A percentile compares a stretch with the other conserved stretches of the same genome.
Evolutionary conservation across 2,888 invertebrate species (phyloP).

Genomic region (Pyrgus malvae): DNA sequence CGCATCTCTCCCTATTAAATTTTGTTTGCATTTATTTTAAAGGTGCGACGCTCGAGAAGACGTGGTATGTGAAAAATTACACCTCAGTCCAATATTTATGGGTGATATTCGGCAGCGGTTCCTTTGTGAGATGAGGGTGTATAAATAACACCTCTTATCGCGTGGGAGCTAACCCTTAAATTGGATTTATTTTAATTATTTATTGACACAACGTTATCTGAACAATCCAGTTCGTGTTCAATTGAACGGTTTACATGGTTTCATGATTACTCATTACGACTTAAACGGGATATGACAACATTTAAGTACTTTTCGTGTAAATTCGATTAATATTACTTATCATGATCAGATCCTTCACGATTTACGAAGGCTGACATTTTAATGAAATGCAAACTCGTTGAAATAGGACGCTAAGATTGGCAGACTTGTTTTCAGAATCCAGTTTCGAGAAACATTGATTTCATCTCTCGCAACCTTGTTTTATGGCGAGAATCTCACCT

Average conservation of each 20-base stretch:
- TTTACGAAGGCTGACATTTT: neutral
- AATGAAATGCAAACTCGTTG: neutral
- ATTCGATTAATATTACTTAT: constrained; percentile 5
- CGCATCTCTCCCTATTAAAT: constrained; percentile 82
- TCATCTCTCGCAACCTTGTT: neutral
- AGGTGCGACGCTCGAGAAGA: constrained; percentile 80
- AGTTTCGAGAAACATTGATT: constrained; percentile 2
- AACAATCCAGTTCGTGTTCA: constrained; percentile 32
- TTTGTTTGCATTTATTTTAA: constrained; percentile 83
- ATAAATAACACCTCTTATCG: constrained; percentile 82
- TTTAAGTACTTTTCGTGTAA: constrained; percentile 6
- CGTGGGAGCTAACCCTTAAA: constrained; percentile 80
- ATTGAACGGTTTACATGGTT: constrained; percentile 32
- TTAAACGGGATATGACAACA: constrained; percentile 1
- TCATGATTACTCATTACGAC: constrained; percentile 11
- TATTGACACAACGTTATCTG: constrained; percentile 57
- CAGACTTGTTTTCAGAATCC: neutral
- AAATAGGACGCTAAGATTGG: neutral
- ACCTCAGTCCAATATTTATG: constrained; percentile 82
- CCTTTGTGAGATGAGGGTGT: constrained; percentile 80
- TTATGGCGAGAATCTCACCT: neutral
- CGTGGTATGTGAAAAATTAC: constrained; percentile 82
- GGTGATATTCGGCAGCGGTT: constrained; percentile 82
- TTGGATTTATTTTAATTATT: constrained; percentile 80
- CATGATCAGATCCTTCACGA: constrained; percentile 3